These are phyloP conservation scores for Lycopodina hypogea DNA, from an alignment of 37 sponge, comb jelly and placozoan species.

Conservation along the genomic window DNA sequence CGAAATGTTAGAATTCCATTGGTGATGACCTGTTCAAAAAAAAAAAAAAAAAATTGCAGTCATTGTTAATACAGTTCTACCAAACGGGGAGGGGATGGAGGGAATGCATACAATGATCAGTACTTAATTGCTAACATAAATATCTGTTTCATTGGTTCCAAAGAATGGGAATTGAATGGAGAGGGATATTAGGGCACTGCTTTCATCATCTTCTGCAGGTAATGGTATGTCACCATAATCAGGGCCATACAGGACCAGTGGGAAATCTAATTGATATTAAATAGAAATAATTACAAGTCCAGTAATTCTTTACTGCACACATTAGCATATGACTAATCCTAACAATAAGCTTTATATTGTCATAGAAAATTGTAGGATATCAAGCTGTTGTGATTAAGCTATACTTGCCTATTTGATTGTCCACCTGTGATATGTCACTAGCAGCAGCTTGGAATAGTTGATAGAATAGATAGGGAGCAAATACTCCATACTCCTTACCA, in stretches of 20 bases:
- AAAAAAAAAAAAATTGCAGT: neutral
- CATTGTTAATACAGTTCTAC: neutral
- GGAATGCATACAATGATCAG: too few species aligned
- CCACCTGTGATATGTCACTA: too few species aligned
- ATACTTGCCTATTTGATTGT: too few species aligned
- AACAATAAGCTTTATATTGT: too few species aligned
- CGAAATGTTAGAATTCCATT: slow-evolving; percentile 20
- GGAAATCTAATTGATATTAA: neutral
- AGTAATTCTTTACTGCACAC: too few species aligned
- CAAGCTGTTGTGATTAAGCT: too few species aligned
- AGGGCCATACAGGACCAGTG: neutral
- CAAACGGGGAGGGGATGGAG: neutral
- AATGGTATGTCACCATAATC: neutral
- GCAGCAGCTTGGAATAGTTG: too few species aligned
- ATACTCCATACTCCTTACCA: too few species aligned
- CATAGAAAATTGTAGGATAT: too few species aligned
- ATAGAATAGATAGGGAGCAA: too few species aligned
- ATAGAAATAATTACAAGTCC: too few species aligned
- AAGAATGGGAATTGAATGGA: neutral
- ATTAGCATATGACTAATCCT: too few species aligned
- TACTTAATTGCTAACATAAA: neutral
- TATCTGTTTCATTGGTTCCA: neutral
- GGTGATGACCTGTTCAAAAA: slow-evolving; percentile 30
- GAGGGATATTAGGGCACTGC: neutral
- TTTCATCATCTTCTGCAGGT: neutral